Conservation (phyloP, 1,140 invertebrate species). For the Sitodiplosis mosellana region DNA sequence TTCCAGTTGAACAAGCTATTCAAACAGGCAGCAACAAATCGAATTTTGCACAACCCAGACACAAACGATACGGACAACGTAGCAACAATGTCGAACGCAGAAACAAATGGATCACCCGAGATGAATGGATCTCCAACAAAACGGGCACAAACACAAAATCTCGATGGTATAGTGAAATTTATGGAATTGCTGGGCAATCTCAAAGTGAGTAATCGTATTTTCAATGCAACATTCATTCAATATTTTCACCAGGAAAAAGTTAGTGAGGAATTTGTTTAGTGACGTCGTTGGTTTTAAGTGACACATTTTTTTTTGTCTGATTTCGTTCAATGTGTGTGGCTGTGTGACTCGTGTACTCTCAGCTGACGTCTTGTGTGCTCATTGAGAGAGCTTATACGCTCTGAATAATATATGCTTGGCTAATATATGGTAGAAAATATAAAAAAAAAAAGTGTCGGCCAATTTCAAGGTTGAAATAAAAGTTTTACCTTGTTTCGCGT, state of each 20-base stretch:
- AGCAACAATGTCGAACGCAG: no score
- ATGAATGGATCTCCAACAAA: no score
- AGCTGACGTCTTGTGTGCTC: not conserved
- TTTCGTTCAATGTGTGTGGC: not conserved
- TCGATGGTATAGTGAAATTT: slow-evolving; percentile 26
- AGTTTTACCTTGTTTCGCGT: not conserved
- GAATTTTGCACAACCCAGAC: no score
- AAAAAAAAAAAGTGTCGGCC: no score
- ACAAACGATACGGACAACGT: no score
- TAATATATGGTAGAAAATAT: no score
- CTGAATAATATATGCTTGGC: no score
- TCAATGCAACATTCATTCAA: not conserved
- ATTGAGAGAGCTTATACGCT: not conserved
- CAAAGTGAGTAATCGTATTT: slow-evolving; percentile 27
- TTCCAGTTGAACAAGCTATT: no score
- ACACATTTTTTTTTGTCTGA: no score
- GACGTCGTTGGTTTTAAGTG: not conserved
- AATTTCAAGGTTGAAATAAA: not conserved
- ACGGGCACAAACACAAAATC: not conserved
- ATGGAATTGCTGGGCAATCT: slow-evolving; percentile 37
- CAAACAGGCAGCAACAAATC: no score
- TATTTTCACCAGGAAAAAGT: no score
- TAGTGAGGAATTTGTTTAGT: not conserved
- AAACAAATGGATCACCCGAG: no score
- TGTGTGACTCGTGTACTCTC: slow-evolving; percentile 3